phyloP scores from a whole-genome alignment of 2,888 invertebrate genomes.

The Zaprionus lineosus region DNA sequence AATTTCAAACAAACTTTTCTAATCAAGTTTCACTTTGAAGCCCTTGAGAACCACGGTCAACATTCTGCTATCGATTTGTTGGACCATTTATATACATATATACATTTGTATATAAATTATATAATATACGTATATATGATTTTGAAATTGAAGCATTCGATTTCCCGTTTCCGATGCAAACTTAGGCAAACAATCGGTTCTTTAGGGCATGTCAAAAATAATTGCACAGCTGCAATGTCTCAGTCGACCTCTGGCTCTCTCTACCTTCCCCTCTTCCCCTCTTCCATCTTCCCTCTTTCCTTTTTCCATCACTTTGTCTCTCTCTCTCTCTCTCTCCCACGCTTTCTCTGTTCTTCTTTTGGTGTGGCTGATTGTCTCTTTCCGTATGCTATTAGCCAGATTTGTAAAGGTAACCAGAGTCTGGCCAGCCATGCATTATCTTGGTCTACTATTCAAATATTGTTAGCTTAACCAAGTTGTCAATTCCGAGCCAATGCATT shows the following conservation, averaged over 20 bases:
- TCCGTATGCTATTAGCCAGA: conserved; percentile 52
- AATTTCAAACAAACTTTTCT: no score
- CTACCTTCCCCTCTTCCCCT: background rate
- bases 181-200: conserved; percentile 27
- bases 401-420: conserved; percentile 47
- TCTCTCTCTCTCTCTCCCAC: background rate
- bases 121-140: no score
- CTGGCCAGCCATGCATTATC: conserved; percentile 41
- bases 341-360: background rate
- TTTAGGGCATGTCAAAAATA: conserved; percentile 40
- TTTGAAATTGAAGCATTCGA: conserved; percentile 37
- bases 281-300: background rate
- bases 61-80: no score
- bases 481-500: conserved; percentile 70
- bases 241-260: background rate
- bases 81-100: no score
- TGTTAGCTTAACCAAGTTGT: conserved; percentile 73
- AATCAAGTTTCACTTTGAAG: no score
- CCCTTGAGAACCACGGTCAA: no score
- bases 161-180: conserved; percentile 27
- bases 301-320: background rate
- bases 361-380: background rate
- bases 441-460: conserved; percentile 64
- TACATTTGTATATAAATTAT: no score
- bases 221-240: conserved; percentile 26